Conservation (phyloP, 1,140 invertebrate genomes). For the Trichoplusia ni region DNA sequence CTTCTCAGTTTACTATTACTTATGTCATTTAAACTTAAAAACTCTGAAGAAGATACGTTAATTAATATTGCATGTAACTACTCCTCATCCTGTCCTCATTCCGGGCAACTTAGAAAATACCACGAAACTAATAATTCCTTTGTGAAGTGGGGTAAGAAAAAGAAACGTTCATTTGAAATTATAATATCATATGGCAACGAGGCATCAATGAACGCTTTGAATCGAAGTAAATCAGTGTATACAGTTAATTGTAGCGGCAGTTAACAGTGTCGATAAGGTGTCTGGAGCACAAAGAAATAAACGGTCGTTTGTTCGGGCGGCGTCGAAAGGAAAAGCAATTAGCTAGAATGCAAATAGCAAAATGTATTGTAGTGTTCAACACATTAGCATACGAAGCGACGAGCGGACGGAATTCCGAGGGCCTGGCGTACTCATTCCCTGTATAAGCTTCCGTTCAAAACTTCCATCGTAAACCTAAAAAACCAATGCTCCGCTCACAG, state of each 20-base stretch:
- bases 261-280: conserved; percentile 53
- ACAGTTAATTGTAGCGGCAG: conserved; percentile 22
- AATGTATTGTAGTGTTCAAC: conserved; percentile 68
- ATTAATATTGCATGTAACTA: too few species aligned
- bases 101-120: too few species aligned
- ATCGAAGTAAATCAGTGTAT: conserved; percentile 28
- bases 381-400: conserved; percentile 70
- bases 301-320: conserved; percentile 51
- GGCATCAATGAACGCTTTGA: not conserved
- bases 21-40: too few species aligned
- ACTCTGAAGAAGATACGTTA: too few species aligned
- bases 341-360: conserved; percentile 66
- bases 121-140: too few species aligned
- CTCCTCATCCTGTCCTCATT: too few species aligned
- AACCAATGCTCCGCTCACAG: conserved; percentile 29
- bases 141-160: too few species aligned
- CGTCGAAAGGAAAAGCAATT: conserved; percentile 73
- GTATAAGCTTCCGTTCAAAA: conserved; percentile 57
- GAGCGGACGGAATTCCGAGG: conserved; percentile 54
- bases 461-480: conserved; percentile 49
- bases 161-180: too few species aligned
- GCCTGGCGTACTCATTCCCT: conserved; percentile 38
- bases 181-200: too few species aligned
- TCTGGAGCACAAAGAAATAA: conserved; percentile 56
- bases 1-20: too few species aligned